Conservation (phyloP, 2,113 vertebrate genomes). For the Nibea albiflora region DNA sequence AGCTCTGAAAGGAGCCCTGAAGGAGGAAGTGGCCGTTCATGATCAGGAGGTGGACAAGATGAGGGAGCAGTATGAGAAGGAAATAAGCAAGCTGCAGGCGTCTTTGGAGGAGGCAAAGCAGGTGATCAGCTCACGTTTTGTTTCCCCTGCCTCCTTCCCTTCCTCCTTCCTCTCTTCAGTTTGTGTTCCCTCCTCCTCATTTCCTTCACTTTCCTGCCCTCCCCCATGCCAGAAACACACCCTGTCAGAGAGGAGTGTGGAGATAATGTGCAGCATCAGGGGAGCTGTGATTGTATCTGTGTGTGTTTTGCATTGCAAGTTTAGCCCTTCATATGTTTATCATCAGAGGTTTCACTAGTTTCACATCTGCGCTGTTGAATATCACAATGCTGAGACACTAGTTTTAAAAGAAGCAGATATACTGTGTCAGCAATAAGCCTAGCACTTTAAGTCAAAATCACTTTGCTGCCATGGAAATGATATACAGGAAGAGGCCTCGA, state of each 20-base stretch:
- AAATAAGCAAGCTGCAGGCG: conserved; percentile 85
- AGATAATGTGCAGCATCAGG: conserved; percentile 60
- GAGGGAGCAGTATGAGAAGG: conserved; percentile 91
- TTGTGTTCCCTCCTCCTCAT: conserved; percentile 38
- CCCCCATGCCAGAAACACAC: conserved; percentile 48
- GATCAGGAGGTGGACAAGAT: conserved; percentile 95
- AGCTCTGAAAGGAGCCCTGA: conserved; percentile 94
- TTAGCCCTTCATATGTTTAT: conserved; percentile 22
- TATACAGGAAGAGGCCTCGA: neutral
- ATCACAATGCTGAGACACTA: conserved; percentile 1
- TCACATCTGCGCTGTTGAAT: neutral
- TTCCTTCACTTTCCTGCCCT: conserved; percentile 31
- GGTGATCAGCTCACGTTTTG: conserved; percentile 79
- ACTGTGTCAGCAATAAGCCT: neutral
- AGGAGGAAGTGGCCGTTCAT: conserved; percentile 96
- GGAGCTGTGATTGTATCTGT: conserved; percentile 25
- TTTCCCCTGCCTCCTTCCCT: neutral
- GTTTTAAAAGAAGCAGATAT: conserved; percentile 5
- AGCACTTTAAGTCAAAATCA: neutral
- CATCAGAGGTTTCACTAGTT: conserved; percentile 28
- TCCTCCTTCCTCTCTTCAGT: neutral
- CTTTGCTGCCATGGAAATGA: neutral
- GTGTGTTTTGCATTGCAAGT: conserved; percentile 36
- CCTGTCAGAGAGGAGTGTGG: conserved; percentile 53
- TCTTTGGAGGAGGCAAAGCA: conserved; percentile 88